Evolutionary conservation across 2,888 invertebrate species (phyloP).

Genomic region (Tubulanus polymorphus): DNA sequence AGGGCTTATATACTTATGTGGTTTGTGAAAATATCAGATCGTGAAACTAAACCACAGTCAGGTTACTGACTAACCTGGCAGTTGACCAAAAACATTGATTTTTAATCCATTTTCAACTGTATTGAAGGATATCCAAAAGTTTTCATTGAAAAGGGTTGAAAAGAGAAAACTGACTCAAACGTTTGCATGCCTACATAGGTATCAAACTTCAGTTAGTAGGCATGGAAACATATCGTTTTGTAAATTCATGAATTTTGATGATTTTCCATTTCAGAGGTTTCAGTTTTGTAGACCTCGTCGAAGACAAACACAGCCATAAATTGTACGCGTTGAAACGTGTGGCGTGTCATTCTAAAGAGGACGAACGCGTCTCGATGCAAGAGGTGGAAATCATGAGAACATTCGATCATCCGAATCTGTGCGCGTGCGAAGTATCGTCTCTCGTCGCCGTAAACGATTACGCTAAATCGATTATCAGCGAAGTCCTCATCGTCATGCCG

Average conservation of each 20-base stretch:
- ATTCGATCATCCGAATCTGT: slow-evolving; percentile 69
- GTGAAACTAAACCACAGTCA: too few species aligned
- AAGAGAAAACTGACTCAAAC: too few species aligned
- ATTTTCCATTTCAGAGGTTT: slow-evolving; percentile 64
- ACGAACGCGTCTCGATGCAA: slow-evolving; percentile 65
- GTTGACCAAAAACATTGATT: too few species aligned
- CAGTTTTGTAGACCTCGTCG: slow-evolving; percentile 73
- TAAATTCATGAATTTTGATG: too few species aligned
- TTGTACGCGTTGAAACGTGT: slow-evolving; percentile 75
- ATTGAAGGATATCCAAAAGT: too few species aligned
- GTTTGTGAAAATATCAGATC: too few species aligned
- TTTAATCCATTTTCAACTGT: too few species aligned
- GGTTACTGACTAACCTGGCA: too few species aligned
- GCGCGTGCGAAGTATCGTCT: slow-evolving; percentile 68
- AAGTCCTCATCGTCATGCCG: slow-evolving; percentile 70
- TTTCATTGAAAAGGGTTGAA: too few species aligned
- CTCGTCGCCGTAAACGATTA: slow-evolving; percentile 53
- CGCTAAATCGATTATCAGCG: slow-evolving; percentile 59
- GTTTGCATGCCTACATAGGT: too few species aligned
- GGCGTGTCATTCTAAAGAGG: slow-evolving; percentile 73
- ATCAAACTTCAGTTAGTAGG: too few species aligned
- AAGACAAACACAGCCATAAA: slow-evolving; percentile 64
- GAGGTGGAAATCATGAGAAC: slow-evolving; percentile 72
- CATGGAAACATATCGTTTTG: too few species aligned
- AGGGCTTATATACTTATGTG: neutral